Conservation (phyloP, 2,113 vertebrate genomes). For the Oenanthe oenanthe region DNA sequence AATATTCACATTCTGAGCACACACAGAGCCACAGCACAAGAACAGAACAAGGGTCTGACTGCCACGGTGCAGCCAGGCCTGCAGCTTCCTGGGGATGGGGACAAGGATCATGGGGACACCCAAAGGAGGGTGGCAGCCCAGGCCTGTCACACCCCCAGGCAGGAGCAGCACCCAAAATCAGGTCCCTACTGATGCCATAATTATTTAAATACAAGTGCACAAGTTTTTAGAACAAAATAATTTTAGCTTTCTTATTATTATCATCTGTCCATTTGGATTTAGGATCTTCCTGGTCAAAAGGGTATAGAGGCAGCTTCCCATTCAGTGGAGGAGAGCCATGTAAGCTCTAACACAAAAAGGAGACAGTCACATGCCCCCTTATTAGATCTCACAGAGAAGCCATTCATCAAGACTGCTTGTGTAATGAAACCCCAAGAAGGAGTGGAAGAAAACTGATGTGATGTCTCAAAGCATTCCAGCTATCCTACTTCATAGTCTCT, state of each 20-base stretch:
- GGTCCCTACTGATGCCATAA: too few relatives aligned
- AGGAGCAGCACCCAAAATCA: background rate
- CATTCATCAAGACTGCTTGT: background rate
- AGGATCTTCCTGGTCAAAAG: background rate
- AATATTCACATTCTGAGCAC: background rate
- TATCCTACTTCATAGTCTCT: background rate
- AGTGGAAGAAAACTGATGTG: background rate
- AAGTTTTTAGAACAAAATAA: background rate
- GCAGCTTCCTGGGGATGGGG: background rate
- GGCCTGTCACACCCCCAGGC: background rate
- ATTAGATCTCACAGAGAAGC: background rate
- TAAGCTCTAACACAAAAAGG: background rate
- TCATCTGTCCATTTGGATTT: background rate
- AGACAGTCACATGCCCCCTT: background rate
- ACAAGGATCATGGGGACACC: accelerated
- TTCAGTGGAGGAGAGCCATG: background rate
- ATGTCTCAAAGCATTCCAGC: background rate
- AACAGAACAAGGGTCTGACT: background rate
- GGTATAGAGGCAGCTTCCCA: background rate
- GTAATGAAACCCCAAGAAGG: background rate
- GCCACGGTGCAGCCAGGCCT: accelerated
- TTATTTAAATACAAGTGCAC: background rate
- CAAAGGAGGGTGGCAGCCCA: accelerated
- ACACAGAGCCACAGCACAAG: background rate
- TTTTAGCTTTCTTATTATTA: background rate